These are phyloP conservation scores for Ranitomeya imitator DNA, from an alignment of 2,113 vertebrate species.

Conservation along the genomic window DNA sequence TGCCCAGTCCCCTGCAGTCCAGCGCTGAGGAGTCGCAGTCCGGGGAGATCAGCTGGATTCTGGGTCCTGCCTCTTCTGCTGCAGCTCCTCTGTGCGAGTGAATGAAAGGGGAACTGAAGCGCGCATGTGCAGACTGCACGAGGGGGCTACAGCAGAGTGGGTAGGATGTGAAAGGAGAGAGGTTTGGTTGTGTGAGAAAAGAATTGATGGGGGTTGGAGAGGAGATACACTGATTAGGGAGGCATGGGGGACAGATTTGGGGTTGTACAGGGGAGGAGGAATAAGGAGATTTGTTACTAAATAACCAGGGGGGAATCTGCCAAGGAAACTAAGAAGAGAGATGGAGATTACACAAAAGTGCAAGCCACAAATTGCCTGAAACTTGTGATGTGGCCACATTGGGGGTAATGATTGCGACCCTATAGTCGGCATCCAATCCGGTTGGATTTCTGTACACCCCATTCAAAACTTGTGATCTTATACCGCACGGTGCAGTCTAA, in stretches of 20 bases:
- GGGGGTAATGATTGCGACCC: too few species aligned
- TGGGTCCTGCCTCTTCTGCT: constrained; percentile 14
- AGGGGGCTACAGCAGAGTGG: constrained; percentile 43
- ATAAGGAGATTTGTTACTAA: background rate
- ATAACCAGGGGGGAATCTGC: background rate
- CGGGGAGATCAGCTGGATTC: background rate
- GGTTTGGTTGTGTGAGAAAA: constrained; percentile 12
- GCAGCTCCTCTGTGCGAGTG: constrained; percentile 43
- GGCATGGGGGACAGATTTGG: background rate
- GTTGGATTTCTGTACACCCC: too few species aligned
- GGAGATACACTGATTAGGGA: background rate
- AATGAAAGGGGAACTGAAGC: constrained; percentile 43
- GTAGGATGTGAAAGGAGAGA: constrained; percentile 31
- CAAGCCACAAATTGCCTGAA: too few species aligned
- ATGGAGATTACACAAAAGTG: too few species aligned
- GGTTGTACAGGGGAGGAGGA: background rate
- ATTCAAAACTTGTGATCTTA: too few species aligned
- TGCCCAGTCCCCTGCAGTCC: background rate
- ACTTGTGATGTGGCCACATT: too few species aligned
- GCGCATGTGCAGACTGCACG: constrained; percentile 4
- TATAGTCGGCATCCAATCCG: too few species aligned
- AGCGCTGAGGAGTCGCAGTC: background rate
- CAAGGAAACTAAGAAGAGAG: too few species aligned
- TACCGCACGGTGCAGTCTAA: too few species aligned
- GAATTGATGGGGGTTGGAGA: constrained; percentile 39